phyloP scores from a whole-genome alignment of 2,113 vertebrate genomes.

The Carollia perspicillata region DNA sequence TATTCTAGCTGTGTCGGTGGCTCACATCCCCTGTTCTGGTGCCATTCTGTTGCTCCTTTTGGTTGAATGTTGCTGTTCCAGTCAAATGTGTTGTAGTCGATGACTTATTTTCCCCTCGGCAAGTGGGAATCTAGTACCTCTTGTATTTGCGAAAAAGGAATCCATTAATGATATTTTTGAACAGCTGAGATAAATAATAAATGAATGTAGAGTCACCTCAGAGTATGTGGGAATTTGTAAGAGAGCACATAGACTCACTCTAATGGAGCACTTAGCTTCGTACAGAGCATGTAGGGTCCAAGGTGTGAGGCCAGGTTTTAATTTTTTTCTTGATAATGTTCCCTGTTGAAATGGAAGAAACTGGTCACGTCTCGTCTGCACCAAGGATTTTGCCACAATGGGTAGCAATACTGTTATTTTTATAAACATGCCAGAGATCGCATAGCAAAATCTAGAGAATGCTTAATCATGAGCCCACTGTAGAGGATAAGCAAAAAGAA shows the following conservation, averaged over 20 bases:
- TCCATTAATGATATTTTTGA: constrained; percentile 58
- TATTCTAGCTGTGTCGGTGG: not conserved
- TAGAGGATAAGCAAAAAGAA: not conserved
- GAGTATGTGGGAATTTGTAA: constrained; percentile 42
- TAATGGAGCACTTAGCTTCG: constrained; percentile 42
- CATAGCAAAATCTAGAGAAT: not conserved
- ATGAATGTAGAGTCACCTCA: constrained; percentile 26
- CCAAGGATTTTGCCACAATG: not conserved
- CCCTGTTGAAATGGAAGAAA: constrained; percentile 24
- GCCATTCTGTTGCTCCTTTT: not conserved
- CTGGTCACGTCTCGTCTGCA: constrained; percentile 20
- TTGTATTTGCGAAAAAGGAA: constrained; percentile 63
- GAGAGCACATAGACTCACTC: not conserved
- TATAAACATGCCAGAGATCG: not conserved
- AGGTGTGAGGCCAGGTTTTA: constrained; percentile 7
- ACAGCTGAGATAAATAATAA: constrained; percentile 16
- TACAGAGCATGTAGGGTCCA: not conserved
- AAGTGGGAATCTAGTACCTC: constrained; percentile 13
- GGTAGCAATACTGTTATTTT: constrained; percentile 1
- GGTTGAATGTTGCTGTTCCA: not conserved
- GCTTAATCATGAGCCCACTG: not conserved
- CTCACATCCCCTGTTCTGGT: not conserved
- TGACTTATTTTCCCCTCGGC: constrained; percentile 26
- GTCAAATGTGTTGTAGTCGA: constrained; percentile 12
- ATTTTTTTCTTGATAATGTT: constrained; percentile 26